Evolutionary conservation across 2,888 invertebrate genomes (phyloP).

Genomic region (Acanthosepion lycidas): DNA sequence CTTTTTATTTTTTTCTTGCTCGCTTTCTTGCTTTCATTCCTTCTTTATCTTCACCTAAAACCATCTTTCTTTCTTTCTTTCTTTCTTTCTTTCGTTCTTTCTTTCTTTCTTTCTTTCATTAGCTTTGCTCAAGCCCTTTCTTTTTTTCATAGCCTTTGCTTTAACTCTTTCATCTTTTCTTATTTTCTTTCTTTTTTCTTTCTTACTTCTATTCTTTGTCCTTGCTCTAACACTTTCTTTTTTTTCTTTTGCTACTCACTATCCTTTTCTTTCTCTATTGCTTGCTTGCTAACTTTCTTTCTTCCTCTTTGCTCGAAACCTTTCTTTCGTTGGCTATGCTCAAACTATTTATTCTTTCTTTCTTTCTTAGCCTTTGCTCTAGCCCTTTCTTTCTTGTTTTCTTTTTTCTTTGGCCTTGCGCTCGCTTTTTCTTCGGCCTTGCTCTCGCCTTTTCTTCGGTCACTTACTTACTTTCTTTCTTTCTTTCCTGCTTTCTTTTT

Average conservation of each 20-base stretch:
- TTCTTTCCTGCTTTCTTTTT: no score
- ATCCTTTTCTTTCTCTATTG: background rate
- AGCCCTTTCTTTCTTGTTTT: no score
- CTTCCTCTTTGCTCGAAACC: background rate
- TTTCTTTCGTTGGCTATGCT: no score
- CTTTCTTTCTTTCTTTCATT: background rate
- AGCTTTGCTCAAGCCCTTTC: background rate
- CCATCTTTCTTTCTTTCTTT: background rate
- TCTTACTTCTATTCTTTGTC: no score
- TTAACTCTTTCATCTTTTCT: background rate
- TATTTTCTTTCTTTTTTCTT: no score
- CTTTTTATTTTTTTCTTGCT: no score
- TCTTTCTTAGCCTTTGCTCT: background rate
- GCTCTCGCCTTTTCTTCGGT: no score
- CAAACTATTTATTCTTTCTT: background rate
- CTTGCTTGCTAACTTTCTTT: background rate
- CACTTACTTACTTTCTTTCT: no score
- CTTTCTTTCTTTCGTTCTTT: background rate
- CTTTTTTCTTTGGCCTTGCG: background rate
- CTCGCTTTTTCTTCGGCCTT: no score
- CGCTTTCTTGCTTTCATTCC: no score
- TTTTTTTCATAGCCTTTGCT: background rate
- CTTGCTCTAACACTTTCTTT: background rate
- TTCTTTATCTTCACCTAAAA: background rate
- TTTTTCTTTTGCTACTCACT: background rate